Percentiles rank a stretch among this genome's conserved stretches.
Evolutionary conservation across 2,797 vertebrate genomes (phyloP).

Genomic region (Dryobates pubescens): DNA sequence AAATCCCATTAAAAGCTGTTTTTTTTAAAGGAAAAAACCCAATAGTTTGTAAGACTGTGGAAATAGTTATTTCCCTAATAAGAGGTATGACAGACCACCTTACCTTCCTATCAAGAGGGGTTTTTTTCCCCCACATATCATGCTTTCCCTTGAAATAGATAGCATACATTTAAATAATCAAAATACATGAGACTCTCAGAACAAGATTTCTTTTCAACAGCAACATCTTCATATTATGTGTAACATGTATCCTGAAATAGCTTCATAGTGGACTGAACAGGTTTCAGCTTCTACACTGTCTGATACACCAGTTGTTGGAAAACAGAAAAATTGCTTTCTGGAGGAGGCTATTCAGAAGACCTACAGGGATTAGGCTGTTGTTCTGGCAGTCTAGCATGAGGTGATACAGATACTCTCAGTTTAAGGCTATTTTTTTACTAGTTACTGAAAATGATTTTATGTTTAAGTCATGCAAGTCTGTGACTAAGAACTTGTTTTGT

Average conservation of each 20-base stretch:
- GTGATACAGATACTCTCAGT: background rate
- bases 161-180: background rate
- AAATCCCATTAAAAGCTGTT: background rate
- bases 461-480: background rate
- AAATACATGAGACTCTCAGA: background rate
- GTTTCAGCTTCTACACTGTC: background rate
- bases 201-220: background rate
- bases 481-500: background rate
- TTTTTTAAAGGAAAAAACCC: background rate
- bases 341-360: background rate
- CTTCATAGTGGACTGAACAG: background rate
- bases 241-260: fast-evolving
- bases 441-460: background rate
- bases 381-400: background rate
- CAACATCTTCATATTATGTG: background rate
- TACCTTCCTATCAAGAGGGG: background rate
- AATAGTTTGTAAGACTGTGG: background rate
- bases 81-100: too few species aligned
- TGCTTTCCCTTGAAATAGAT: background rate
- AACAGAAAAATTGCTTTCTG: background rate
- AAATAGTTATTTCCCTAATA: too few species aligned
- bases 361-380: background rate
- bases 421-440: background rate
- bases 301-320: background rate
- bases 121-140: background rate